A percentile compares a stretch with the other conserved stretches of the same genome.
Evolutionary conservation across 2,113 vertebrate species (phyloP).

Genomic region (Antechinus stuartii): DNA sequence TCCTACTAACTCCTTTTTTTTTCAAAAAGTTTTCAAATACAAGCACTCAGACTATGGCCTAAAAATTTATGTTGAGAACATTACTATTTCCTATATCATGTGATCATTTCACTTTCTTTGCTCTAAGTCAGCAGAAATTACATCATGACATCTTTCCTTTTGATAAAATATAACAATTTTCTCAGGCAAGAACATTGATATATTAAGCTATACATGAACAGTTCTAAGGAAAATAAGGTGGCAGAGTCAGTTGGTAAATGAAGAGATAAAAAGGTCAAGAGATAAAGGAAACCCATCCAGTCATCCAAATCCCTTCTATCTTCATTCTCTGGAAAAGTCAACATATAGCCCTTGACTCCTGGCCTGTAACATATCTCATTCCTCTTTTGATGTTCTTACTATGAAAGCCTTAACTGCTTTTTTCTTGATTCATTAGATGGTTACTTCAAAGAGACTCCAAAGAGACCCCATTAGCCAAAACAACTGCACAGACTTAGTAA

Average conservation of each 20-base stretch:
- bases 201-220: constrained; percentile 42
- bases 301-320: constrained; percentile 41
- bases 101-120: constrained; percentile 24
- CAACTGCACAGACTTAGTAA: constrained; percentile 66
- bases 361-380: constrained; percentile 66
- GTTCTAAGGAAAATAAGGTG: constrained; percentile 6
- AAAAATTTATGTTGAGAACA: background rate
- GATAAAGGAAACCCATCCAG: constrained; percentile 47
- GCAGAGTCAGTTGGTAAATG: background rate
- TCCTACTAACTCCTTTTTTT: background rate
- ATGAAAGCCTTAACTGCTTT: constrained; percentile 67
- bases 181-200: constrained; percentile 14
- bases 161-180: constrained; percentile 31
- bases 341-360: constrained; percentile 63
- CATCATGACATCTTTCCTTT: constrained; percentile 10
- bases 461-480: constrained; percentile 69
- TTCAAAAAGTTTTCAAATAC: background rate
- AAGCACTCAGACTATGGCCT: background rate
- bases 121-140: constrained; percentile 11
- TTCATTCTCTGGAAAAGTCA: constrained; percentile 65
- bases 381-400: constrained; percentile 76
- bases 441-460: constrained; percentile 77
- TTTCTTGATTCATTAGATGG: constrained; percentile 70
- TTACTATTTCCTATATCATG: constrained; percentile 22
- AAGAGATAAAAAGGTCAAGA: constrained; percentile 21